These are phyloP conservation scores for Dioctria linearis DNA, from an alignment of 2,888 invertebrate genomes.

Conservation along the genomic window DNA sequence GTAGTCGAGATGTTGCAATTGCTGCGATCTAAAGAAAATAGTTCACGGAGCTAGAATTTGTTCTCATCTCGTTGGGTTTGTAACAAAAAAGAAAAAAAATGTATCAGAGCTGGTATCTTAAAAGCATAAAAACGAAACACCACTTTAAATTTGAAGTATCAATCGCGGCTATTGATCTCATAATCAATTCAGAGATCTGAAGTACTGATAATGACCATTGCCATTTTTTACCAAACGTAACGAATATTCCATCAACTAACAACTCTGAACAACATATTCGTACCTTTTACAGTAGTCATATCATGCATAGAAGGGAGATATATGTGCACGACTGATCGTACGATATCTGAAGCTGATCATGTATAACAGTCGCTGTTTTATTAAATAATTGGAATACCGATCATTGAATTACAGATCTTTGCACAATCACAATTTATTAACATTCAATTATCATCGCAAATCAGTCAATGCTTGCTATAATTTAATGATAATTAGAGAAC, in stretches of 20 bases:
- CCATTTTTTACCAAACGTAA: slow-evolving; percentile 47
- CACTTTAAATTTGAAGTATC: background rate
- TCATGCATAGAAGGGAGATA: slow-evolving; percentile 41
- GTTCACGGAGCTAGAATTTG: no score
- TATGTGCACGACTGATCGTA: slow-evolving; percentile 47
- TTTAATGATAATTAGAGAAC: slow-evolving; percentile 50
- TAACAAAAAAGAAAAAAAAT: slow-evolving; percentile 1
- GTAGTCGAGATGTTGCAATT: no score
- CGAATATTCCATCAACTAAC: background rate
- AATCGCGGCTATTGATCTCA: slow-evolving; percentile 15
- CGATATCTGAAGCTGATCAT: slow-evolving; percentile 44
- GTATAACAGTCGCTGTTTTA: slow-evolving; percentile 51
- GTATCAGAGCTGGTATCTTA: background rate
- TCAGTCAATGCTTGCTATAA: slow-evolving; percentile 42
- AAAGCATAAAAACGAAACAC: slow-evolving; percentile 1
- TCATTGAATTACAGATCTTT: slow-evolving; percentile 50
- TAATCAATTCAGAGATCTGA: slow-evolving; percentile 33
- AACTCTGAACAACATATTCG: slow-evolving; percentile 36
- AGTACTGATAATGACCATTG: slow-evolving; percentile 39
- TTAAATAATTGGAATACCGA: slow-evolving; percentile 56
- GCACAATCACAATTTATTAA: slow-evolving; percentile 56
- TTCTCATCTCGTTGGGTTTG: no score
- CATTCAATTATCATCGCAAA: slow-evolving; percentile 56
- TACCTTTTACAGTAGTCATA: slow-evolving; percentile 44
- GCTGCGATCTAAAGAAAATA: no score